Conservation (phyloP, 2,113 vertebrate species). For the Brachypteracias leptosomus region DNA sequence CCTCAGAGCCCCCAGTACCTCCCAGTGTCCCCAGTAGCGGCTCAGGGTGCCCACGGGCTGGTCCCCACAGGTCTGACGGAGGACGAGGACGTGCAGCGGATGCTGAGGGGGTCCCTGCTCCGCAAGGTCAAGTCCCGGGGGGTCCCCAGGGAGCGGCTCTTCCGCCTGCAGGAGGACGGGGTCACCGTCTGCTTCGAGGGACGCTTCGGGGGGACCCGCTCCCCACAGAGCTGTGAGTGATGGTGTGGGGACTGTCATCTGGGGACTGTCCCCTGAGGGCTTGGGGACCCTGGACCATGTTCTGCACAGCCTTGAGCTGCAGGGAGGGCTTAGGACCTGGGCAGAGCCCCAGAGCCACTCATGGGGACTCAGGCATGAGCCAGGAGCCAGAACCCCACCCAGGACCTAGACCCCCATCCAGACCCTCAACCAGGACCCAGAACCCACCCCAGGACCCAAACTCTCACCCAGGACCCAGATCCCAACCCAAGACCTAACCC, state of each 20-base stretch:
- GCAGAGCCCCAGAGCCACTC: background rate
- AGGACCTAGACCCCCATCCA: no score
- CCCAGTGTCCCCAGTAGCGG: background rate
- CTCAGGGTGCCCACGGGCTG: background rate
- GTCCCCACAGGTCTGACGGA: constrained; percentile 80
- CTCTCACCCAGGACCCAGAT: background rate
- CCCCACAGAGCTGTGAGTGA: constrained; percentile 87
- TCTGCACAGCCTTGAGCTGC: background rate
- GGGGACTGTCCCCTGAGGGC: background rate
- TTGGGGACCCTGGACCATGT: rapidly evolving
- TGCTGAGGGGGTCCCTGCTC: constrained; percentile 89
- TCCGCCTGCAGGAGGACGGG: constrained; percentile 88
- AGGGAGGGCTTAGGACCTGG: background rate
- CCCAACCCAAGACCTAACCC: background rate
- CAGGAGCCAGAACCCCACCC: no score
- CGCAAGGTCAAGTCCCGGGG: constrained; percentile 85
- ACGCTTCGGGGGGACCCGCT: constrained; percentile 72
- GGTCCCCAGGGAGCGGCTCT: constrained; percentile 81
- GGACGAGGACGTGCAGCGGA: constrained; percentile 84
- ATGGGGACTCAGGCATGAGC: background rate
- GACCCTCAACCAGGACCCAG: background rate
- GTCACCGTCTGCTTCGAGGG: constrained; percentile 90
- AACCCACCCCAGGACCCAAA: background rate
- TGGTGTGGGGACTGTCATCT: rapidly evolving
- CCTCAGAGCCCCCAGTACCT: background rate